phyloP scores from a whole-genome alignment of 2,888 invertebrate genomes.

The Vandiemenella viatica region DNA sequence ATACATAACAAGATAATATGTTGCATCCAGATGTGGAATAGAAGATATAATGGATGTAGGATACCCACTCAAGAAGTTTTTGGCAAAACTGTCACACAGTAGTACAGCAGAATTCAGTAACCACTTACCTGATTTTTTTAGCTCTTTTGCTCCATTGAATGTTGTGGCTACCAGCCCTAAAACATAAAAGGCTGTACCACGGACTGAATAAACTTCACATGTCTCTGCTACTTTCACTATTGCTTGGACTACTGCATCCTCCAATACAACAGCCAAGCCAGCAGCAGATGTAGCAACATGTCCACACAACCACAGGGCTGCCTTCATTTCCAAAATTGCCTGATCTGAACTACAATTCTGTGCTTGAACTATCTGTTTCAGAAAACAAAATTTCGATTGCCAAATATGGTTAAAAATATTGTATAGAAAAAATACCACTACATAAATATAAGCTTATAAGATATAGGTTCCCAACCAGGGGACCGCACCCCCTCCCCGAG shows the following conservation, averaged over 20 bases:
- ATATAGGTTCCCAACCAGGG: no score
- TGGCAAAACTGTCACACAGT: no score
- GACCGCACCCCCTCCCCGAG: no score
- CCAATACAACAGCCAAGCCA: constrained; percentile 58
- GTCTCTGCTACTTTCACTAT: constrained; percentile 54
- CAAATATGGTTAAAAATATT: no score
- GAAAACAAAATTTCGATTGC: neutral
- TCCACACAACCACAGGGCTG: constrained; percentile 76
- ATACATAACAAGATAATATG: no score
- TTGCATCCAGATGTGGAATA: no score
- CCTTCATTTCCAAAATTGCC: constrained; percentile 64
- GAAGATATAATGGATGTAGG: no score
- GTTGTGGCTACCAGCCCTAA: constrained; percentile 77
- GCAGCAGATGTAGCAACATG: constrained; percentile 63
- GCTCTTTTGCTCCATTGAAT: constrained; percentile 51
- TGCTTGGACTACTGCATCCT: constrained; percentile 32
- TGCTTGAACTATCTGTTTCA: constrained; percentile 26
- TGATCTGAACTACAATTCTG: constrained; percentile 47
- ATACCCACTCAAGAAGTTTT: no score
- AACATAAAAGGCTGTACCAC: constrained; percentile 79
- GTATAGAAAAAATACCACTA: no score
- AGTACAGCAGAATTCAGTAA: no score
- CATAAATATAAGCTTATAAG: no score
- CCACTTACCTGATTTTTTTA: constrained; percentile 13
- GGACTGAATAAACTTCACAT: constrained; percentile 70